phyloP scores from a whole-genome alignment of 2,888 invertebrate genomes.

The Melinaea marsaeus region DNA sequence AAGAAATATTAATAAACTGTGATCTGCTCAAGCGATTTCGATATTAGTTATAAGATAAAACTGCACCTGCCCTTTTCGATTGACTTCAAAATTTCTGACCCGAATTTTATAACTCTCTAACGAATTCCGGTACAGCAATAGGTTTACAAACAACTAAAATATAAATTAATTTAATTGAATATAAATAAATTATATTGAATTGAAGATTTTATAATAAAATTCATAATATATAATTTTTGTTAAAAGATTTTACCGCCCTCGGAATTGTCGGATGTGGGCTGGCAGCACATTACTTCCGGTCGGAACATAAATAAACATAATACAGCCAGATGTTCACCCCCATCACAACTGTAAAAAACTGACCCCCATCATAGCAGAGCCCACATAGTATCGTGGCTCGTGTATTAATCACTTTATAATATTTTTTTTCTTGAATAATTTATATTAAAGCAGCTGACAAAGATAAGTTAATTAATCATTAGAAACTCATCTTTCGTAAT shows the following conservation, averaged over 20 bases:
- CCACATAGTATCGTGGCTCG: neutral
- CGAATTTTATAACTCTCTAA: conserved; percentile 2
- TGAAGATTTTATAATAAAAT: neutral
- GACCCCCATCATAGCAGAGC: conserved; percentile 9
- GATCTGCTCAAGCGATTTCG: too few species aligned
- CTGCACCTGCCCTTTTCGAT: conserved; percentile 55
- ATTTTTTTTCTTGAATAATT: neutral
- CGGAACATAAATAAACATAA: conserved; percentile 63
- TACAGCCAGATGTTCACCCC: conserved; percentile 64
- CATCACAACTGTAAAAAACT: conserved; percentile 25
- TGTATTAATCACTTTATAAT: neutral
- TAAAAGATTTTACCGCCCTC: conserved; percentile 36
- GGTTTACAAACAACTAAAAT: neutral
- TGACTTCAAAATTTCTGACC: conserved; percentile 22
- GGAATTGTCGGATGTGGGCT: conserved; percentile 62
- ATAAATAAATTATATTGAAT: too few species aligned
- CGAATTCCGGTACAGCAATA: neutral
- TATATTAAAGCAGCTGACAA: neutral
- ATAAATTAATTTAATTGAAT: too few species aligned
- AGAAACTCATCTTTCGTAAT: neutral
- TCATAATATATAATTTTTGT: neutral
- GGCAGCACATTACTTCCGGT: conserved; percentile 63
- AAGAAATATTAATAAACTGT: too few species aligned
- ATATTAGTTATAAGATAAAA: conserved; percentile 46
- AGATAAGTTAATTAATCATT: neutral